Evolutionary conservation across 2,888 invertebrate genomes (phyloP), one percentile per base, ranked within the genome.

Genomic region (Caenorhabditis sp.): DNA sequence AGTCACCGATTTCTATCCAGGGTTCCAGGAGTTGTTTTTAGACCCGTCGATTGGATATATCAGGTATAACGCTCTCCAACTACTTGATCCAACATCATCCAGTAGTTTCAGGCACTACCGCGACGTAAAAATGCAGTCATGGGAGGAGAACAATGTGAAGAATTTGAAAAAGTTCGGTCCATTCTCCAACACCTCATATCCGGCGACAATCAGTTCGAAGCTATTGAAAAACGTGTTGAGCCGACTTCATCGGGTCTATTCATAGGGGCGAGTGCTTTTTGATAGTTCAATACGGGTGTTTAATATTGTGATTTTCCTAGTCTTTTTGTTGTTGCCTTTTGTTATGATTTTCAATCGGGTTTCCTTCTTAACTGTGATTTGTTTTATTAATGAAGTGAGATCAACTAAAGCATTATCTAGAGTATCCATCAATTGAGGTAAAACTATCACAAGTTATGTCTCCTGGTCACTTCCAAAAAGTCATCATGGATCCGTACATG

Each of bases 1-100:
- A 22, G 81, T 71, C 24, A n/a, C 44, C n/a, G 35, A 69, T 13
- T 81, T 81, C 40, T 81, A 76, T 56, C 81, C 81, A n/a, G 81
- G 81, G 1, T 76, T 61, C 18, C 35, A 51, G 15, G 76, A 81
- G 53, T 20, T 70, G 24, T 81, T 81, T 37, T 26, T 81, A 11
- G 67, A 81, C 28, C 61, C 76, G 1, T 40, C 70, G 1, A 68
- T 81, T 5, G 81, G 81, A 0, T 77, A 81, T 20, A 81, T 81
- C 37, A 53, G 80, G 67, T 74, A 32, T 3, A 60, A n/a, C n/a
- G n/a, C n/a, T n/a, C n/a, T n/a, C n/a, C n/a, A 6, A 60, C 18
- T 13, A 5, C 37, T 60, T 20, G 28, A 15, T 37, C 13, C 18
- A 37, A 6, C 20, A 40, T 1, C 24, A 20, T 35, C n/a, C 11